Conservation (phyloP, 2,888 invertebrate species). For the Diaprepes abbreviatus region DNA sequence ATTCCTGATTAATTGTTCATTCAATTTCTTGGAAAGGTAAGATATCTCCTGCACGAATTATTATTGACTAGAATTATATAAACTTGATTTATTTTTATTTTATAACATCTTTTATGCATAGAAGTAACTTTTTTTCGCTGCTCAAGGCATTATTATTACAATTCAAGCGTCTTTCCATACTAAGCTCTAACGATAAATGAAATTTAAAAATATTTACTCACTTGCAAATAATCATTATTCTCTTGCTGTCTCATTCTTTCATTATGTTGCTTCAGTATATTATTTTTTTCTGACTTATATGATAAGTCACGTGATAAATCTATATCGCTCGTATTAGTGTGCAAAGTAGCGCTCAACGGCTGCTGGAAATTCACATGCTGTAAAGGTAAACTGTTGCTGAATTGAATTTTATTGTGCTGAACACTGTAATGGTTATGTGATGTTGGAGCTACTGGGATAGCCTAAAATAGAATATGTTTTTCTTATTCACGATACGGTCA, state of each 20-base stretch:
- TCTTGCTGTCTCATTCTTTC: conserved; percentile 65
- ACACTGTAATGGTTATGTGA: conserved; percentile 63
- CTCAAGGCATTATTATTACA: not conserved
- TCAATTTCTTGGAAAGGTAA: too few relatives aligned
- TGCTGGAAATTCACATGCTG: conserved; percentile 65
- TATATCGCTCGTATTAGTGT: conserved; percentile 65
- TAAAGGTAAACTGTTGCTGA: conserved; percentile 67
- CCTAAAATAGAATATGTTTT: conserved; percentile 46
- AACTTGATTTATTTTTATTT: too few relatives aligned
- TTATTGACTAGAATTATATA: too few relatives aligned
- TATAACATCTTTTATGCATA: too few relatives aligned
- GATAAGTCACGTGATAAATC: conserved; percentile 54
- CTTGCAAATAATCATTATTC: conserved; percentile 65
- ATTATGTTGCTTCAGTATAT: conserved; percentile 63
- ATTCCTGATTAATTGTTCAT: too few relatives aligned
- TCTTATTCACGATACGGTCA: too few relatives aligned
- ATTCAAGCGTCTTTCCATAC: too few relatives aligned
- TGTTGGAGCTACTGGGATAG: conserved; percentile 56
- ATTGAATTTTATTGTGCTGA: conserved; percentile 66
- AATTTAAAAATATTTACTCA: conserved; percentile 14
- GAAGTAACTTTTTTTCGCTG: too few relatives aligned
- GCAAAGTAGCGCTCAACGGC: conserved; percentile 63
- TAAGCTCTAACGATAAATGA: too few relatives aligned
- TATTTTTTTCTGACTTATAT: conserved; percentile 63
- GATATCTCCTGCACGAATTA: too few relatives aligned